Evolutionary conservation across 1,140 invertebrate species (phyloP).

Genomic region (Nephotettix cincticeps): DNA sequence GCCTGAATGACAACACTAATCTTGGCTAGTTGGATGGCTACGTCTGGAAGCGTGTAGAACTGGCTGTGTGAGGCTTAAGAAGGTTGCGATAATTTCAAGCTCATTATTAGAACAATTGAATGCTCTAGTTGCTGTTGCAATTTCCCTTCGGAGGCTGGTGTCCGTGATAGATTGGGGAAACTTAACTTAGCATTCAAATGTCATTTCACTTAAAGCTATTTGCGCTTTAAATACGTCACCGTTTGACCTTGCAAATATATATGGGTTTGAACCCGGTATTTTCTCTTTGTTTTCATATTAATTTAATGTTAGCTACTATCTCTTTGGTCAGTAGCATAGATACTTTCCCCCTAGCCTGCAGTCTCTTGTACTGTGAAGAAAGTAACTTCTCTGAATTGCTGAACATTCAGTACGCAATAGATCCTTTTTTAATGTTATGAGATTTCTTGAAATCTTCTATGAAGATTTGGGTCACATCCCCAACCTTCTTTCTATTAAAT

Average conservation of each 20-base stretch:
- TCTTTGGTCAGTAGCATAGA: not conserved
- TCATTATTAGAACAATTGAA: slow-evolving; percentile 1
- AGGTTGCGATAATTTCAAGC: not conserved
- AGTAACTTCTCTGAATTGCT: not conserved
- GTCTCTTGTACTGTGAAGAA: not conserved
- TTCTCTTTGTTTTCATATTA: not conserved
- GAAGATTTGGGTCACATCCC: not conserved
- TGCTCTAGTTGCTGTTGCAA: not conserved
- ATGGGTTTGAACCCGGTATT: not conserved
- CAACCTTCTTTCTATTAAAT: not conserved
- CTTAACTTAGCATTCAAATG: not conserved
- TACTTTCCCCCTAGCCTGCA: not conserved
- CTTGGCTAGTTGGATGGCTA: slow-evolving; percentile 2
- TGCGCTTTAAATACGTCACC: not conserved
- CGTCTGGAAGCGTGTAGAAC: not conserved
- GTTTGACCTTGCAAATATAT: not conserved
- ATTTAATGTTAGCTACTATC: not conserved
- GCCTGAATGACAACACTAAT: not conserved
- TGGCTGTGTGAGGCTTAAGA: not conserved
- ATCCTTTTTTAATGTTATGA: not conserved
- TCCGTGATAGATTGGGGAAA: not conserved
- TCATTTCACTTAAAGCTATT: not conserved
- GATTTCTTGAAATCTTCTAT: not conserved
- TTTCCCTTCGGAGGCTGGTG: not conserved
- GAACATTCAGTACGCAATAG: not conserved